These are phyloP conservation scores for Brachypterus glaber DNA, from an alignment of 2,888 invertebrate species.

Conservation along the genomic window DNA sequence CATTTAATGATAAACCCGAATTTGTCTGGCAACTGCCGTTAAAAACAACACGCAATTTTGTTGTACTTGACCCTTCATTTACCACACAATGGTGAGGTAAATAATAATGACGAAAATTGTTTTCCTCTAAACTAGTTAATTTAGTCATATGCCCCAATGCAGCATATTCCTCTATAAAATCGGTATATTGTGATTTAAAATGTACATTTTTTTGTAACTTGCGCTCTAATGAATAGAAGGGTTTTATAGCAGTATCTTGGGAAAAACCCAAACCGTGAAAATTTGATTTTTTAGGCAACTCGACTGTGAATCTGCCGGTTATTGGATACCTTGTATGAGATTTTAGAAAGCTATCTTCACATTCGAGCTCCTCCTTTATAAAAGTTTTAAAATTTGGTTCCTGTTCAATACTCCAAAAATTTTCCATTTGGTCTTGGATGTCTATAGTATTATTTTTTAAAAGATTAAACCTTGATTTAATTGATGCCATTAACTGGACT, in stretches of 20 bases:
- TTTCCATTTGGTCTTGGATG: too few relatives aligned
- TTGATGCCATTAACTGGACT: background rate
- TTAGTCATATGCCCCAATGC: constrained; percentile 13
- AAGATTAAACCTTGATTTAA: too few relatives aligned
- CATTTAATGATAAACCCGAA: too few relatives aligned
- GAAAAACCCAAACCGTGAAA: constrained; percentile 10
- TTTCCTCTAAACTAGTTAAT: too few relatives aligned
- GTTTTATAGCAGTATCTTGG: constrained; percentile 6
- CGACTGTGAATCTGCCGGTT: constrained; percentile 14
- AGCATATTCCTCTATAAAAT: constrained; percentile 15
- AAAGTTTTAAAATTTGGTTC: background rate
- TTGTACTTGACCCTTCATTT: too few relatives aligned
- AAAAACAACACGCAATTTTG: too few relatives aligned
- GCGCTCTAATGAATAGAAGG: constrained; percentile 13
- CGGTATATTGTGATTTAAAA: constrained; percentile 13
- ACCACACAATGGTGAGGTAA: too few relatives aligned
- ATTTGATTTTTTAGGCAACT: constrained; percentile 12
- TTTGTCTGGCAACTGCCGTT: too few relatives aligned
- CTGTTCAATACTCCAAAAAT: constrained; percentile 13
- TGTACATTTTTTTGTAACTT: constrained; percentile 11
- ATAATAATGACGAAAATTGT: too few relatives aligned
- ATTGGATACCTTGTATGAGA: constrained; percentile 5
- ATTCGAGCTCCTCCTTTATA: constrained; percentile 14
- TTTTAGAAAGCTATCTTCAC: constrained; percentile 17
- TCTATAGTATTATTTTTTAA: too few relatives aligned